Evolutionary conservation across 2,888 invertebrate species (phyloP).

Genomic region (Fragum whitleyi): DNA sequence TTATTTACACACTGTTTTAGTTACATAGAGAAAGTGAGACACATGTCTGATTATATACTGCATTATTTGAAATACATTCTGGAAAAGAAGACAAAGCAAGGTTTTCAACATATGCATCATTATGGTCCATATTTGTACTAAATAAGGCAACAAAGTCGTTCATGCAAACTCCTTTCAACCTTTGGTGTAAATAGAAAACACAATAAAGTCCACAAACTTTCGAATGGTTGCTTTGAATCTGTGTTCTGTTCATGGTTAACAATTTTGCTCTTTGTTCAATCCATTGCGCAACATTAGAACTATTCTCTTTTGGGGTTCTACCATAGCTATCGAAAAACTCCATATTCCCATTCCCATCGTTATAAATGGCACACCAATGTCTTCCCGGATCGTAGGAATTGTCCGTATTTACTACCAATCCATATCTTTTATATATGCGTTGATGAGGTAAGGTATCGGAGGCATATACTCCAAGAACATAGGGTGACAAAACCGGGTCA

Average conservation of each 20-base stretch:
- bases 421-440: slow-evolving; percentile 9
- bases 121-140: neutral
- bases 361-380: slow-evolving; percentile 45
- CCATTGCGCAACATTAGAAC: slow-evolving; percentile 23
- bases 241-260: slow-evolving; percentile 2
- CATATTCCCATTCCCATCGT: slow-evolving; percentile 11
- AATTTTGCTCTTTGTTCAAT: slow-evolving; percentile 9
- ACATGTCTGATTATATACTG: slow-evolving; percentile 29
- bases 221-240: slow-evolving; percentile 30
- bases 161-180: slow-evolving; percentile 12
- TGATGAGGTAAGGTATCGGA: slow-evolving; percentile 28
- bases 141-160: slow-evolving; percentile 30
- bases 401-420: slow-evolving; percentile 50
- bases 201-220: slow-evolving; percentile 39
- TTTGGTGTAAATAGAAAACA: slow-evolving; percentile 32
- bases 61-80: slow-evolving; percentile 28
- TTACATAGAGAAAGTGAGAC: neutral
- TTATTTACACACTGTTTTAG: neutral
- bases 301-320: slow-evolving; percentile 17
- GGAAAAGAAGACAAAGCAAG: neutral
- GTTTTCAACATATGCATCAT: slow-evolving; percentile 28
- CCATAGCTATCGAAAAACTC: slow-evolving; percentile 40
- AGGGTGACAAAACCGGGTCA: slow-evolving; percentile 17
- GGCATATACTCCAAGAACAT: slow-evolving; percentile 35
- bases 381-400: slow-evolving; percentile 28